phyloP scores from a whole-genome alignment of 2,888 invertebrate species.

The Sarcophaga variegata region DNA sequence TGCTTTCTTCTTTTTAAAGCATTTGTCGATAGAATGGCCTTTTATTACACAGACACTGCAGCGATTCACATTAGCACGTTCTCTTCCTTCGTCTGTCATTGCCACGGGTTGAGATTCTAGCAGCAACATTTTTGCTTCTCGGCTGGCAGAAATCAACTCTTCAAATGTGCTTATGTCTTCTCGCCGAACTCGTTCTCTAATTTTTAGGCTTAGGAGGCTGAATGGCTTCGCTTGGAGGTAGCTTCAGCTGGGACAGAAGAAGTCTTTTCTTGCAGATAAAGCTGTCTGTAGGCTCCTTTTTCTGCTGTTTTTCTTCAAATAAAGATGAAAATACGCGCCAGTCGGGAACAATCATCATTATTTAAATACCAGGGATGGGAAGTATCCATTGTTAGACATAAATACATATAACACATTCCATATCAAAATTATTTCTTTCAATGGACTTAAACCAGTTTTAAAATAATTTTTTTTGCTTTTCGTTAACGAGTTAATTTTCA shows the following conservation, averaged over 20 bases:
- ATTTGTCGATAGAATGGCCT: constrained; percentile 28
- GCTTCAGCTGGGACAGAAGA: constrained; percentile 46
- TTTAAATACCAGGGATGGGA: too few relatives aligned
- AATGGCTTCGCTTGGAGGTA: constrained; percentile 22
- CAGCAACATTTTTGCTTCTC: constrained; percentile 53
- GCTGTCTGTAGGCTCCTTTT: constrained; percentile 35
- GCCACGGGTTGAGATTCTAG: constrained; percentile 4
- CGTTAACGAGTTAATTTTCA: too few relatives aligned
- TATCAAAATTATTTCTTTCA: too few relatives aligned
- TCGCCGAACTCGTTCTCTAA: constrained; percentile 47
- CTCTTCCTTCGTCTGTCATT: constrained; percentile 1
- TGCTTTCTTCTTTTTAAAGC: constrained; percentile 36
- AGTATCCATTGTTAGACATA: too few relatives aligned
- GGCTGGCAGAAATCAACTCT: constrained; percentile 31
- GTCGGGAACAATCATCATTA: constrained; percentile 6
- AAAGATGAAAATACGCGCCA: constrained; percentile 50
- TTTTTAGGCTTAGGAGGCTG: constrained; percentile 29
- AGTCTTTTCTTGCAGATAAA: constrained; percentile 53
- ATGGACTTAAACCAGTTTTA: too few relatives aligned
- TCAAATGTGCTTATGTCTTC: constrained; percentile 38
- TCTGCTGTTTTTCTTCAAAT: constrained; percentile 49
- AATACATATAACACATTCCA: too few relatives aligned
- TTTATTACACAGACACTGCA: constrained; percentile 34
- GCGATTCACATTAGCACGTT: not conserved
- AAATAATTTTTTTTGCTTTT: too few relatives aligned